Base-by-base conservation (phyloP, 2,888 invertebrate genomes). In the Acheta domesticus region DNA sequence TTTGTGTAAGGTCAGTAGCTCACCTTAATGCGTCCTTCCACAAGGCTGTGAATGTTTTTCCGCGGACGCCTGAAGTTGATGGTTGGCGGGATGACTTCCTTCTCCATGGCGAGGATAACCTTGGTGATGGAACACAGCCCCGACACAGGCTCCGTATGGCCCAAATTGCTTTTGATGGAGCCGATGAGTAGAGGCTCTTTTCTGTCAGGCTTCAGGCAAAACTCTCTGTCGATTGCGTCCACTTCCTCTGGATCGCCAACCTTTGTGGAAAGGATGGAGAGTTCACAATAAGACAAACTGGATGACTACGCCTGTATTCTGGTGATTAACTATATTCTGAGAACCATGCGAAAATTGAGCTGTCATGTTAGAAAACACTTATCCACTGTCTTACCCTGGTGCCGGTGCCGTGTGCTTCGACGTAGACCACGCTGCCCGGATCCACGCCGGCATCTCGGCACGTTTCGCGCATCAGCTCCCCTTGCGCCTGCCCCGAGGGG, bases 131-230 rank as follows among this genome's bases (percentile, higher is more conserved):
- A 89, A 76, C 90, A 89, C 62, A 92, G 86, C 12, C 96, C 94
- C 11, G 95, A 94, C 2, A 92, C 91, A 1, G 97, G 94, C 85
- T 98, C 98, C 0, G 95, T 91, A 86, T 98, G 98, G 0, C 98
- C 98, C 86, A 97, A 90, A 87, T 97, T 98, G 0, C 97, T 96
- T 86, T 98, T 98, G 50, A 97, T 92, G 0, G 97, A 96, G 2
- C 98, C 98, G 76, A 93, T 89, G 11, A 89, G 86, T 2, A 93
- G 87, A 1, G 92, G 90, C 1, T 89, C 88, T 0, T 88, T 88
- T 80, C 91, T 86, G 77, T 88, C 86, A 73, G 86, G 85, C 14
- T 62, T 16, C 14, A 16, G 8, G 84, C 91, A 91, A 84, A 91
- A 91, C 1, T 91, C 87, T 79, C 90, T 87, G 48, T 89, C 88